Evolutionary conservation across 1,140 invertebrate genomes (phyloP), one percentile per base, ranked within the genome.

Genomic region (Scaptomyza graminum): DNA sequence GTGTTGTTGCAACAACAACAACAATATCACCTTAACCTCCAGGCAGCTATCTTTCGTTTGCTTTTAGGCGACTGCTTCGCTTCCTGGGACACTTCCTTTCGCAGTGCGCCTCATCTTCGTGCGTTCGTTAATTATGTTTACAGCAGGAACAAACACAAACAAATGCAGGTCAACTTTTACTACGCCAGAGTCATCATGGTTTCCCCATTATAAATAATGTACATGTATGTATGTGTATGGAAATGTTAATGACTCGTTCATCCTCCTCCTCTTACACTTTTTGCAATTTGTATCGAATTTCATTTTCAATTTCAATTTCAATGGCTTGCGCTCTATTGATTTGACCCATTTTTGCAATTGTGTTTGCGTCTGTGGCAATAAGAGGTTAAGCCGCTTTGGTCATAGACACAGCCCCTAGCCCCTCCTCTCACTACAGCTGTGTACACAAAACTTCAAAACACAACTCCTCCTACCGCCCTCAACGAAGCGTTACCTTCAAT

Each of bases 91-190:
- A 72, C 63, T 72, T 72, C 69, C 69, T 72, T 72, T 71, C 37
- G 69, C 34, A 41, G 4, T 22, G 18, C 56, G 62, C 31, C 43
- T 56, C 18, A 22, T 57, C 13, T 61, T 54, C 50, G 37, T 22
- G 50, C 18, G 43, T 46, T 61, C 9, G 49, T 55, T 69, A 74
- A 76, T 78, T 66, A 63, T 85, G 82, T 85, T 87, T 79, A 79
- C 68, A 83, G 78, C 79, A 88, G 83, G 75, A 87, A 88, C 82
- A 88, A 88, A 88, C 50, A 83, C 56, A 67, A 66, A 66, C 57
- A 41, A 79, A 69, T 47, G 74, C 64, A 65, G 76, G 67, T 74
- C 67, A 78, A 63, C 80, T 60, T 28, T 41, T 41, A n/a, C 31
- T 34, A n/a, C 37, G n/a, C n/a, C 5, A 41, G 1, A 46, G n/a